A percentile compares a stretch with the other conserved stretches of the same genome.
Evolutionary conservation across 1,140 invertebrate species (phyloP).

Genomic region (Saccostrea echinata): DNA sequence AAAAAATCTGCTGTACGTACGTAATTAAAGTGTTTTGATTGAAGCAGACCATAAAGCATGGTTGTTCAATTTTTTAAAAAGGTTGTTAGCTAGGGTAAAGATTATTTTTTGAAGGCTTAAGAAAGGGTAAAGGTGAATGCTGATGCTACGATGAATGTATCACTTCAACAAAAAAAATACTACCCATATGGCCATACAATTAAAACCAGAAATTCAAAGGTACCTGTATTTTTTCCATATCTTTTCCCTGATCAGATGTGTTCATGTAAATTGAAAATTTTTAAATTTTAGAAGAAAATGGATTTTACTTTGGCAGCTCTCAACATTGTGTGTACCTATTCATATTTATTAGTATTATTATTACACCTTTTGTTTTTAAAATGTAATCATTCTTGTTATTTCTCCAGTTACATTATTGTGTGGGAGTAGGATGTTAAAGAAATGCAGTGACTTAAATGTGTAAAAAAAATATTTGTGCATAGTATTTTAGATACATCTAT

Average conservation of each 20-base stretch:
- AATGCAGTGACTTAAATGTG: too few relatives aligned
- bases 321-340: constrained; percentile 2
- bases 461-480: too few relatives aligned
- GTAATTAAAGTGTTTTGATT: background rate
- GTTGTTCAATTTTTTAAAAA: background rate
- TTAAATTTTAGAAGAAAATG: background rate
- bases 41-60: background rate
- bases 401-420: too few relatives aligned
- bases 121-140: background rate
- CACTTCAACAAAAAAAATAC: too few relatives aligned
- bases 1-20: background rate
- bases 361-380: too few relatives aligned
- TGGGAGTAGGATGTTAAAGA: too few relatives aligned
- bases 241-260: background rate
- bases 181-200: too few relatives aligned
- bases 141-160: too few relatives aligned
- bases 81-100: background rate
- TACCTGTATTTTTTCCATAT: too few relatives aligned
- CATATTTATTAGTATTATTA: background rate
- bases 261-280: background rate
- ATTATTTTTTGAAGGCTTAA: background rate
- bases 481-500: too few relatives aligned
- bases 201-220: too few relatives aligned
- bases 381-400: too few relatives aligned
- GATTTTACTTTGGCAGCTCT: constrained; percentile 6